Base-by-base conservation (phyloP, 2,888 invertebrate species). In the Steinernema scapterisci region DNA sequence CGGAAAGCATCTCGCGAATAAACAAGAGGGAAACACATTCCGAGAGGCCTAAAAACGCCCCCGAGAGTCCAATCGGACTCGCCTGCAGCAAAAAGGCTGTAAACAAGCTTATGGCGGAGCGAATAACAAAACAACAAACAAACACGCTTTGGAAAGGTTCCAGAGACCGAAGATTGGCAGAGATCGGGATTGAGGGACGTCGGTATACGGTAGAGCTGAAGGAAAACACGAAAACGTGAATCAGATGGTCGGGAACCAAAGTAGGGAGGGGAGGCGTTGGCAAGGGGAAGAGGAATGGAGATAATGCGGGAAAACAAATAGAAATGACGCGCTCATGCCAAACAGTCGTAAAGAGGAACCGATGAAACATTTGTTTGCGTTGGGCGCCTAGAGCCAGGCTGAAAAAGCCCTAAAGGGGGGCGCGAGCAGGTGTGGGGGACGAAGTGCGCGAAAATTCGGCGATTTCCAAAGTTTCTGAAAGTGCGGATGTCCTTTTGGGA, bases 241-340 rank as follows among this genome's bases (percentile, higher is more conserved):
- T 63, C 31, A 63, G 16, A 48, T 16, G 3, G 21, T 19, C 52
- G 31, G 63, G 63, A 27, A 63, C 48, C 9, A 48, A 48, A 13
- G 48, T 48, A 48, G 48, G 13, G 48, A 48, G 3, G 31, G 31
- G 7, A 13, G 13, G 54, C 21, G 54, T 21, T 54, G 54, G 16
- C 23, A 63, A 63, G 31, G 63, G 63, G 63, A 16, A 16, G 31
- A 25, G 25, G 31, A 11, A 25, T 6, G 23, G 23, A 2, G 54
- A 25, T 54, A 63, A 63, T 63, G 63, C 63, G 63, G 63, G 31
- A 31, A 63, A 63, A 63, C 63, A 63, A 63, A 63, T 63, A 63
- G 27, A 63, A 63, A 63, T 63, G 63, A 63, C 63, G 63, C 63
- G 31, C 63, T 31, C 11, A 16, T 16, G 63, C 27, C 63, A 63